Percentiles rank a stretch among this genome's conserved stretches.
Conservation (phyloP, 2,113 vertebrate genomes). For the Platysternon megacephalum region DNA sequence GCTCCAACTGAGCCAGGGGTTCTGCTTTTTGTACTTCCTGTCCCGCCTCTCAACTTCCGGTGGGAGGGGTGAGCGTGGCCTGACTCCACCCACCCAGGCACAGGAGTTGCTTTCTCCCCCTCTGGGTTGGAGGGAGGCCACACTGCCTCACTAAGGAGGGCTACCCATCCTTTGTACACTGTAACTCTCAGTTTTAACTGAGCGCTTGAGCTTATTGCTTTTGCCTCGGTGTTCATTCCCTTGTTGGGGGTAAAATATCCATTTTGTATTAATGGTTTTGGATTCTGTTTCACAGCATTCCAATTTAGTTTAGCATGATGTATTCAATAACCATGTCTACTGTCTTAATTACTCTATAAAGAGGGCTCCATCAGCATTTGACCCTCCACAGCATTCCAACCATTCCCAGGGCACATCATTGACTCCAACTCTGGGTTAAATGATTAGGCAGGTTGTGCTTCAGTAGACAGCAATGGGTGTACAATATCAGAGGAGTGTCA, state of each 20-base stretch:
- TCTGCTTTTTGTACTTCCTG: no score
- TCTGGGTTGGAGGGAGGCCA: no score
- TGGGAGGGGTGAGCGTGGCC: no score
- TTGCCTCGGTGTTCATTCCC: not conserved
- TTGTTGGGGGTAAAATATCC: not conserved
- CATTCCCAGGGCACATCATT: slow-evolving; percentile 40
- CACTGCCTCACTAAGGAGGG: not conserved
- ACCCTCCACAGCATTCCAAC: slow-evolving; percentile 78
- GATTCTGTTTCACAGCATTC: slow-evolving; percentile 73
- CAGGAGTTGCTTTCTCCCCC: no score
- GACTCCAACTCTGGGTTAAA: slow-evolving; percentile 29
- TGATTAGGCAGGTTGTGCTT: slow-evolving; percentile 54
- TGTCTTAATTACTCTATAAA: slow-evolving; percentile 77
- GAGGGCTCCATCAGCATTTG: slow-evolving; percentile 79
- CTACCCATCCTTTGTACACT: not conserved
- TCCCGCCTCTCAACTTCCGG: no score
- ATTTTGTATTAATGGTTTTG: slow-evolving; percentile 69
- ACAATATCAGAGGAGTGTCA: slow-evolving; percentile 45
- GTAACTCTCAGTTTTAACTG: not conserved
- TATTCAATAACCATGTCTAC: slow-evolving; percentile 78
- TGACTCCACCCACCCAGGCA: no score
- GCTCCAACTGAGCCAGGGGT: no score
- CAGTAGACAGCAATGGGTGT: slow-evolving; percentile 33
- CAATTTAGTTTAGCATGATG: slow-evolving; percentile 67
- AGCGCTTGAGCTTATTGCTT: not conserved